Percentiles rank a stretch among this genome's conserved stretches.
phyloP scores from a whole-genome alignment of 1,140 invertebrate species.

The Agrypnia vestita region DNA sequence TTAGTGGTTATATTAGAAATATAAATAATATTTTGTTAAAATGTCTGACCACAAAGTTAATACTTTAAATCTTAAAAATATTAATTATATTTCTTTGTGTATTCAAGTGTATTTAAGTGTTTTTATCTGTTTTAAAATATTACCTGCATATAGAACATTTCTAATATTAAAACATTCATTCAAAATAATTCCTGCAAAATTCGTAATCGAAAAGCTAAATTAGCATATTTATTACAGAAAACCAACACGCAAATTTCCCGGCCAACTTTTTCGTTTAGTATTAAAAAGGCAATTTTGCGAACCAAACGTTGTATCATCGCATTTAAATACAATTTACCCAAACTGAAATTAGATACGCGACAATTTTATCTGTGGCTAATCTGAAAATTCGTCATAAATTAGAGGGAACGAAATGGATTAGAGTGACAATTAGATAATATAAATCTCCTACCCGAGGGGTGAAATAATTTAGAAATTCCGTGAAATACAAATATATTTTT shows the following conservation, averaged over 20 bases:
- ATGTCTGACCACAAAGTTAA: no score
- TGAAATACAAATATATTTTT: no score
- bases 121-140: no score
- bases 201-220: slow-evolving; percentile 9
- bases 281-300: slow-evolving; percentile 31
- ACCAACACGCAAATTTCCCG: slow-evolving; percentile 29
- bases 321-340: slow-evolving; percentile 42
- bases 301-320: slow-evolving; percentile 34
- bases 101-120: no score
- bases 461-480: no score
- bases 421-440: not conserved
- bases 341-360: slow-evolving; percentile 29
- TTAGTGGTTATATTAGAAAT: no score
- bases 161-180: no score
- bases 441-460: no score
- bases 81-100: no score
- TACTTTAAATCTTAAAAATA: no score
- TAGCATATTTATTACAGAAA: slow-evolving; percentile 32
- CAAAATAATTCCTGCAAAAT: not conserved
- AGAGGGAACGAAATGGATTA: not conserved
- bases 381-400: slow-evolving; percentile 25
- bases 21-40: no score
- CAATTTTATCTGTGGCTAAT: slow-evolving; percentile 12
- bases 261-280: slow-evolving; percentile 39
- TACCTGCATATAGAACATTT: no score